Conservation (phyloP, 2,888 invertebrate genomes). For the Adelphocoris suturalis region DNA sequence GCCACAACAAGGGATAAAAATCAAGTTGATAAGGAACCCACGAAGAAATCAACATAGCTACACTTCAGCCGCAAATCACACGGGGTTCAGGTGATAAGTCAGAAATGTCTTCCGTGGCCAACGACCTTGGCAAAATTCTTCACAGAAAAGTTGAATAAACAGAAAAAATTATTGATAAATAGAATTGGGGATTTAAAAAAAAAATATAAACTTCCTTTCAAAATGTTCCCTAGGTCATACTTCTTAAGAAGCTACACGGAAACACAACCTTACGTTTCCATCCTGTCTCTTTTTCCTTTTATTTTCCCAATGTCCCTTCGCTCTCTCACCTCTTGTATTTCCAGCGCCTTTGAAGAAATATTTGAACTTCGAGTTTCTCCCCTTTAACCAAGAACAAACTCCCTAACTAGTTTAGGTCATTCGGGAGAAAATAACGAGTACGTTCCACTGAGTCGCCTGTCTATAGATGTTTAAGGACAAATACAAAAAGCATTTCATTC, state of each 20-base stretch:
- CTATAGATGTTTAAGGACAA: background rate
- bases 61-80: no score
- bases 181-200: no score
- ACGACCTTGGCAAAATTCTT: background rate
- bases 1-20: no score
- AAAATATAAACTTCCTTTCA: background rate
- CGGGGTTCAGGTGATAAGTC: background rate
- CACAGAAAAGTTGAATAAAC: background rate
- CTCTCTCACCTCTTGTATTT: conserved; percentile 17
- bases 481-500: background rate
- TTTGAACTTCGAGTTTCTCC: background rate
- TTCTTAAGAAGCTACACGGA: background rate
- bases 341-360: background rate
- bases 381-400: conserved; percentile 12
- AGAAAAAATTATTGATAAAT: background rate
- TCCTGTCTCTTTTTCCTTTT: background rate
- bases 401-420: conserved; percentile 18
- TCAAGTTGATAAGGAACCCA: no score
- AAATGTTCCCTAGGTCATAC: background rate
- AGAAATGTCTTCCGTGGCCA: background rate
- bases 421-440: background rate
- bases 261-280: background rate
- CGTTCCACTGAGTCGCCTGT: background rate
- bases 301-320: background rate
- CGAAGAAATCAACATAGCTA: no score